Conservation (phyloP, 2,797 vertebrate genomes). For the Crocodylus rhombifer region DNA sequence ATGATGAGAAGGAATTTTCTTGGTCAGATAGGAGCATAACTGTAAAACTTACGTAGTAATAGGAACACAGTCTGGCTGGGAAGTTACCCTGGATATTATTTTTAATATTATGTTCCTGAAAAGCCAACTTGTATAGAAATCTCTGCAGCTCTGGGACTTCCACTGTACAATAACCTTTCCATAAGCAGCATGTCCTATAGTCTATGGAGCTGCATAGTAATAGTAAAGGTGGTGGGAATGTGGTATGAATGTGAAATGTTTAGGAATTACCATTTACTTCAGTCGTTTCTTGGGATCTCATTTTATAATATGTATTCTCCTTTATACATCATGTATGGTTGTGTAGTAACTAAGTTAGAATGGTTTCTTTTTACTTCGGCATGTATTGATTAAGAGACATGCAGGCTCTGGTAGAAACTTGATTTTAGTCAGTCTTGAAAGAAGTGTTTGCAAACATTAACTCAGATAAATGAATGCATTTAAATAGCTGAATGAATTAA, state of each 20-base stretch:
- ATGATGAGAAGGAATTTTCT: slow-evolving; percentile 40
- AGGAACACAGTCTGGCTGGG: neutral
- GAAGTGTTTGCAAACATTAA: neutral
- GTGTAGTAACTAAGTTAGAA: neutral
- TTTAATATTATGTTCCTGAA: neutral
- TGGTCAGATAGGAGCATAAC: slow-evolving; percentile 13
- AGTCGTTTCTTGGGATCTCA: neutral
- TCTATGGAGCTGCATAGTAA: neutral
- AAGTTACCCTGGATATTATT: neutral
- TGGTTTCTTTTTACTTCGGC: neutral
- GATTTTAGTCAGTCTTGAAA: neutral
- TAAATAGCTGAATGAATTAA: neutral
- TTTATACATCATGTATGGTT: neutral
- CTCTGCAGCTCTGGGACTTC: neutral
- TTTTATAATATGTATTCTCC: neutral
- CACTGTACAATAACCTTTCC: neutral
- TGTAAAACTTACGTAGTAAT: neutral
- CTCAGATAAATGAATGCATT: neutral
- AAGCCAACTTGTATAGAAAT: neutral
- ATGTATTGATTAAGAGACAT: neutral
- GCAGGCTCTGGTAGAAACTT: neutral
- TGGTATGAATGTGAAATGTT: neutral
- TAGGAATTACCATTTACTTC: neutral
- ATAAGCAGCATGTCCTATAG: neutral
- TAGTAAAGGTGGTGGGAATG: neutral